These are phyloP conservation scores for Pseudococcus longispinus DNA, from an alignment of 2,888 invertebrate genomes.

Conservation along the genomic window DNA sequence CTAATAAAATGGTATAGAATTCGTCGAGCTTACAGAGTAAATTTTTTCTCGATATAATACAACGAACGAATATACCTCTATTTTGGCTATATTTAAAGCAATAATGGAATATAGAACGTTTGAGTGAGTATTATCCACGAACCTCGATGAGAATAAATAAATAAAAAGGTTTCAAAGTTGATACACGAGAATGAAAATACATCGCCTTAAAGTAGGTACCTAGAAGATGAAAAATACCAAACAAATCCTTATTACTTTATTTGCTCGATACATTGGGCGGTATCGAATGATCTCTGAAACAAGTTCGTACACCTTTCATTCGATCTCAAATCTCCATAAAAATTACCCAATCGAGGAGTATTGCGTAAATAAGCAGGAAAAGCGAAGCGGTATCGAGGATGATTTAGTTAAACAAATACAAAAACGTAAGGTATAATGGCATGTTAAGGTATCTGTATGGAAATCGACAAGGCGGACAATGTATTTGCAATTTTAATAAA, in stretches of 20 bases:
- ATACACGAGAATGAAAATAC: neutral
- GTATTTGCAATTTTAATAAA: neutral
- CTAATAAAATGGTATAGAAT: neutral
- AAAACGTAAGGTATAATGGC: neutral
- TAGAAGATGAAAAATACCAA: neutral
- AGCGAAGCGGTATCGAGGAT: neutral
- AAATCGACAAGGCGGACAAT: neutral
- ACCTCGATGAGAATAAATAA: neutral
- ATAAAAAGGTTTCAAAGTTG: neutral
- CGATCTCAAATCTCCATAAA: neutral
- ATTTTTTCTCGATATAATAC: no score
- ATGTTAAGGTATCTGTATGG: no score
- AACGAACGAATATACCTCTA: no score
- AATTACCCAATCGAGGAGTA: constrained; percentile 6
- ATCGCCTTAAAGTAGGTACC: neutral
- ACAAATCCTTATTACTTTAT: neutral
- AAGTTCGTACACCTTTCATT: neutral
- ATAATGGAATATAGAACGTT: neutral
- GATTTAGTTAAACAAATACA: constrained; percentile 5
- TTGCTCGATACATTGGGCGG: neutral
- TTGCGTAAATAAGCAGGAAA: neutral
- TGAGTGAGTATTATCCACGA: neutral
- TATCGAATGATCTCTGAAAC: neutral
- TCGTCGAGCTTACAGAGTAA: neutral
- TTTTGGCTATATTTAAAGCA: no score